Percentiles rank a stretch among this genome's conserved stretches.
Evolutionary conservation across 2,888 invertebrate genomes (phyloP).

Genomic region (Apocheima hispidaria): DNA sequence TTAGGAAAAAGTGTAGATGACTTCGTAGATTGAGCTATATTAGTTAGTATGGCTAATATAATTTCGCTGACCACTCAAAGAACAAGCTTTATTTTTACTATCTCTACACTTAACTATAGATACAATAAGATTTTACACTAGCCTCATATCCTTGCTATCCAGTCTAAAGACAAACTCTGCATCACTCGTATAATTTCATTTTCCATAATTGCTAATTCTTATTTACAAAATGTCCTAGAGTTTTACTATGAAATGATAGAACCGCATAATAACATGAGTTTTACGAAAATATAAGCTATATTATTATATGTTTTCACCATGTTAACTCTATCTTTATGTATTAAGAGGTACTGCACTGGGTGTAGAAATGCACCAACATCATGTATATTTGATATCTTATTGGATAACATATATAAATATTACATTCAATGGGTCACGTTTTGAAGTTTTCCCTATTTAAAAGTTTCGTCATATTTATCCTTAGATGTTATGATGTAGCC

Average conservation of each 20-base stretch:
- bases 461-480: too few species aligned
- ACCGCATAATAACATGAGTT: slow-evolving; percentile 7
- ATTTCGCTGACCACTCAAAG: background rate
- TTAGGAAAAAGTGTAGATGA: background rate
- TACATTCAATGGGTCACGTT: too few species aligned
- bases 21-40: background rate
- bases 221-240: slow-evolving; percentile 9
- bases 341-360: background rate
- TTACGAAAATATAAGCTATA: slow-evolving; percentile 32
- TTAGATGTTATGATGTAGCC: too few species aligned
- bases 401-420: background rate
- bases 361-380: slow-evolving; percentile 4
- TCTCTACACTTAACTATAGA: background rate
- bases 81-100: background rate
- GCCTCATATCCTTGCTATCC: slow-evolving; percentile 19
- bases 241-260: slow-evolving; percentile 8
- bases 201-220: background rate
- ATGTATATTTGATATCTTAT: background rate
- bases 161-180: slow-evolving; percentile 8
- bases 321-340: slow-evolving; percentile 14
- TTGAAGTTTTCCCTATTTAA: too few species aligned
- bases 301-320: slow-evolving; percentile 20
- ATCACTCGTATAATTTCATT: background rate
- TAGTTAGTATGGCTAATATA: background rate
- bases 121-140: slow-evolving; percentile 5